phyloP scores from a whole-genome alignment of 2,113 vertebrate genomes.

The Procavia capensis region DNA sequence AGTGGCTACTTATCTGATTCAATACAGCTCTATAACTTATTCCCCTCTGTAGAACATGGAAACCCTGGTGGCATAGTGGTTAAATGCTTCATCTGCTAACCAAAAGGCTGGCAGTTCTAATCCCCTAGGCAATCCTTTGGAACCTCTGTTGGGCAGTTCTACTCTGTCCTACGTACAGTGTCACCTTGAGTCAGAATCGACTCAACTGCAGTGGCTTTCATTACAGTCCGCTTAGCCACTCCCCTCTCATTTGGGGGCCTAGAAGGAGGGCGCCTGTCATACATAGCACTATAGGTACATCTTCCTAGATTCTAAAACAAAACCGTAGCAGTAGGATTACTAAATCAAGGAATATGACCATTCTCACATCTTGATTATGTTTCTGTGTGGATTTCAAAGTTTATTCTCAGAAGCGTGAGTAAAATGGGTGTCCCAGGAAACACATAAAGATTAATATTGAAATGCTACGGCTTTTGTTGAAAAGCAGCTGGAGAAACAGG shows the following conservation, averaged over 20 bases:
- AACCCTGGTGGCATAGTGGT: too few species aligned
- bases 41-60: neutral
- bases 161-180: too few species aligned
- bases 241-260: neutral
- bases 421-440: neutral
- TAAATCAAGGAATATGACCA: neutral
- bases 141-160: too few species aligned
- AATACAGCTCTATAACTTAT: neutral
- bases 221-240: too few species aligned
- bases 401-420: conserved; percentile 13
- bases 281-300: neutral
- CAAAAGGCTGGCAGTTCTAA: too few species aligned
- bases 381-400: neutral
- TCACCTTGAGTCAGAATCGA: too few species aligned
- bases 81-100: too few species aligned
- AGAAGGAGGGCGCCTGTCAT: neutral
- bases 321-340: too few species aligned
- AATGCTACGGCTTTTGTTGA: neutral
- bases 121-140: too few species aligned
- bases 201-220: too few species aligned
- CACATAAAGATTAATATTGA: neutral
- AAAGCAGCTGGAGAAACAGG: neutral
- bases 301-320: neutral
- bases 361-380: neutral
- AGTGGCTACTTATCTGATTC: neutral